Conservation (phyloP, 2,113 vertebrate genomes). For the human (Homo sapiens) region DNA sequence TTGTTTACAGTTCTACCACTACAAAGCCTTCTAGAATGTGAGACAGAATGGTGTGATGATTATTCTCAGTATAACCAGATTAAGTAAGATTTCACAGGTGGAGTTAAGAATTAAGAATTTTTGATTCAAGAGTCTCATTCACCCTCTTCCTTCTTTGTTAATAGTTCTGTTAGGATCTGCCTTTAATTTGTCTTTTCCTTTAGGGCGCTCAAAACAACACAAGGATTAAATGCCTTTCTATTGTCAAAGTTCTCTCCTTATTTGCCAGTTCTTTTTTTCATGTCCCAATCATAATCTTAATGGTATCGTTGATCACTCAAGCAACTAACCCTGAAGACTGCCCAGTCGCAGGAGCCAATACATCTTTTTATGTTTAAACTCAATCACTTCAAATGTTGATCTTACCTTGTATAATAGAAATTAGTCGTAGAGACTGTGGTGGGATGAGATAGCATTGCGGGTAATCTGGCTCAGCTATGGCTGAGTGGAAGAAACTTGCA, state of each 20-base stretch:
- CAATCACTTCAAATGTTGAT: not conserved
- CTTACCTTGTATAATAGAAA: not conserved
- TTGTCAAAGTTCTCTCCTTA: not conserved
- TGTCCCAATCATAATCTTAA: not conserved
- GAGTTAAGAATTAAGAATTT: not conserved
- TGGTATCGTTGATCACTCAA: not conserved
- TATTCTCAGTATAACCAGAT: not conserved
- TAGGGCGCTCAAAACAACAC: not conserved
- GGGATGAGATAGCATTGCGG: not conserved
- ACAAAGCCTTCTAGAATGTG: not conserved
- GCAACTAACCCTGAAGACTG: not conserved
- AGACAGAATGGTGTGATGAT: not conserved
- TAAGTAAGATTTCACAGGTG: not conserved
- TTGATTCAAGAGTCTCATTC: not conserved
- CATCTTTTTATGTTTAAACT: not conserved
- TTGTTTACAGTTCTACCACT: not conserved
- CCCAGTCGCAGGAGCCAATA: not conserved
- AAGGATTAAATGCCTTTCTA: not conserved
- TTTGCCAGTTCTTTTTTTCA: not conserved
- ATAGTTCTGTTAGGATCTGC: not conserved
- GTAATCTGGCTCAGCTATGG: not conserved
- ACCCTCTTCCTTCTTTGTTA: not conserved
- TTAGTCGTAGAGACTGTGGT: not conserved
- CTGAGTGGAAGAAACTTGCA: not conserved
- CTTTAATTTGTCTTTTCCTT: not conserved